Conservation (phyloP, 2,113 vertebrate genomes). For the Struthio camelus region DNA sequence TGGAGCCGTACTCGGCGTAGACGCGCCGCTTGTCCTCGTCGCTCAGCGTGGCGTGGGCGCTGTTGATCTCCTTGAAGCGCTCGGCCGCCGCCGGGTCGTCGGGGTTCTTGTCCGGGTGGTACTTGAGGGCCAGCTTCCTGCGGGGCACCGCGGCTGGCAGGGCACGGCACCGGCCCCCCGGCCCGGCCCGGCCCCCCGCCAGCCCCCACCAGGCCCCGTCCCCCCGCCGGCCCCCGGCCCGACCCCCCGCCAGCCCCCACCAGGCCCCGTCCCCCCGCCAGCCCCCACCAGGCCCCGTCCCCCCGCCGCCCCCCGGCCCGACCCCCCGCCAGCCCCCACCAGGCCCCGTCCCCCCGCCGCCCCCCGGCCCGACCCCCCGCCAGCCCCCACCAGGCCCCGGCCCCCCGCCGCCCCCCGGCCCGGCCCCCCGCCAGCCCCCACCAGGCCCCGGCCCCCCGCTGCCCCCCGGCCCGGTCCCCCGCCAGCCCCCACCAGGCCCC, state of each 20-base stretch:
- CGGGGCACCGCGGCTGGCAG: neutral
- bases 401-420: neutral
- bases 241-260: neutral
- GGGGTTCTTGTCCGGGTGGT: slow-evolving; percentile 96
- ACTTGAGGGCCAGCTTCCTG: slow-evolving; percentile 90
- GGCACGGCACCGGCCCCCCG: neutral
- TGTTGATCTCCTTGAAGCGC: slow-evolving; percentile 97
- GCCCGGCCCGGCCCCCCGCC: neutral
- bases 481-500: neutral
- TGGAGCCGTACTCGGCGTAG: slow-evolving; percentile 91
- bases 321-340: neutral
- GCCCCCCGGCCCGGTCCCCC: neutral
- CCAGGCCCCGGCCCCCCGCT: neutral
- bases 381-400: no score
- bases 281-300: neutral
- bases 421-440: no score
- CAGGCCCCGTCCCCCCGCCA: no score
- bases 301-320: neutral
- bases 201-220: no score
- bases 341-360: no score
- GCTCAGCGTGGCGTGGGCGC: slow-evolving; percentile 87
- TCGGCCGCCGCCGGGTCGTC: slow-evolving; percentile 88
- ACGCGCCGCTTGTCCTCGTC: slow-evolving; percentile 87
- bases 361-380: neutral
- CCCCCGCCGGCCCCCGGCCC: neutral